Base-by-base conservation (phyloP, 2,888 invertebrate genomes). In the Lampropteryx suffumata region DNA sequence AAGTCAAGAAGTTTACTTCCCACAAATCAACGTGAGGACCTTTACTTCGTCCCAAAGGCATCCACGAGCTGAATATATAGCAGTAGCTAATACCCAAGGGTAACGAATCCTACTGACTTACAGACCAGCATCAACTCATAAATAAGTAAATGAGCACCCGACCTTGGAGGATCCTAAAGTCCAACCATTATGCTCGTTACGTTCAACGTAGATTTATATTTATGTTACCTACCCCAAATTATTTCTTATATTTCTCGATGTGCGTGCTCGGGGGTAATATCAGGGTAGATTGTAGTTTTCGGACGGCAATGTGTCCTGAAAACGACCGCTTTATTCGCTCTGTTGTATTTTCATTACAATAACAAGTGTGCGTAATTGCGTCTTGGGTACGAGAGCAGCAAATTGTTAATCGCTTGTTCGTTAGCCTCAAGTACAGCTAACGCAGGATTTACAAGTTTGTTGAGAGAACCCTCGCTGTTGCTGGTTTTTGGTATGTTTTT, bases 261-360 rank as follows among this genome's bases (percentile, higher is more conserved):
- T 71, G 73, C 74, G 74, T 76, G 76, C 49, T 50, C 28, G 12
- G 27, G 35, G 55, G 61, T 61, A 65, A 62, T 67, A 71, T 69
- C 39, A 50, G 41, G 26, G 37, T 37, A 36, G 35, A 32, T 51
- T 53, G 51, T 52, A 59, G 59, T 64, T 64, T 63, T 59, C 50
- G 28, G 45, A 17, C 55, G 60, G 40, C 64, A 59, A 64, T 59
- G 55, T 50, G 49, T 62, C 48, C 55, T 47, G 43, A 53, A 48
- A 61, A 60, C 45, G 54, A 40, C 48, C 63, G 56, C 63, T 69
- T 62, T 69, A 68, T 70, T 65, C 58, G 61, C 55, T 37, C 50
- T 62, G 56, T 65, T 71, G 64, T 60, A 64, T 65, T 67, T 64
- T 55, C 57, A 65, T 66, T 54, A 65, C 57, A 63, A 65, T 57